These are phyloP conservation scores for Brachionus calyciflorus DNA, from an alignment of 1,140 invertebrate genomes.

Conservation along the genomic window DNA sequence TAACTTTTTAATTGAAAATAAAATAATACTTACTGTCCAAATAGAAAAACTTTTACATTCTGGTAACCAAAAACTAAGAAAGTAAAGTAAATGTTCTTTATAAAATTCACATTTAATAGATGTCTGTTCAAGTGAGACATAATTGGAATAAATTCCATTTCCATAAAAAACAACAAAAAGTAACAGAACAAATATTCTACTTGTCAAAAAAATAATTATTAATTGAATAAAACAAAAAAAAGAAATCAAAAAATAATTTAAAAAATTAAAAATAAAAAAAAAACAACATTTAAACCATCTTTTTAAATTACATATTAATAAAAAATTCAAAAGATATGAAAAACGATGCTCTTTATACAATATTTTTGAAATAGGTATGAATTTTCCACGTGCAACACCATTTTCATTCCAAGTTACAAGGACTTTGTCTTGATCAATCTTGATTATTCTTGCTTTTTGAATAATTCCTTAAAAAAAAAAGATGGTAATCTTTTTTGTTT, in stretches of 20 bases:
- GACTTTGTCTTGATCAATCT: not conserved
- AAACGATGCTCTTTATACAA: not conserved
- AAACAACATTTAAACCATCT: too few relatives aligned
- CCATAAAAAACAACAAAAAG: not conserved
- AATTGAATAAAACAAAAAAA: not conserved
- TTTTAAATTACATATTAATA: too few relatives aligned
- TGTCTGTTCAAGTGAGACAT: constrained; percentile 5
- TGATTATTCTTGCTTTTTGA: not conserved
- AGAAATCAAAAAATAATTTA: not conserved
- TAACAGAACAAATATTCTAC: not conserved
- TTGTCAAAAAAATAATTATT: not conserved
- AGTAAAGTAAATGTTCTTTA: not conserved
- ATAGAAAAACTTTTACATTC: constrained; percentile 15
- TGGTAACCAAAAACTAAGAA: not conserved
- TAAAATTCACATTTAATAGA: not conserved
- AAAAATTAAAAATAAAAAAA: not conserved
- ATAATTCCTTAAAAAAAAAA: not conserved
- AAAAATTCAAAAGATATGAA: too few relatives aligned
- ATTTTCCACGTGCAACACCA: constrained; percentile 2
- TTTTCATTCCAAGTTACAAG: constrained; percentile 6
- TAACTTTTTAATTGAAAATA: not conserved
- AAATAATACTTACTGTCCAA: constrained; percentile 14
- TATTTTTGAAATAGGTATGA: not conserved
- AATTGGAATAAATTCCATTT: constrained; percentile 7
- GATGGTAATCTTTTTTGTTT: not conserved